Evolutionary conservation across 2,888 invertebrate genomes (phyloP).

Genomic region (Anthophora plumipes): DNA sequence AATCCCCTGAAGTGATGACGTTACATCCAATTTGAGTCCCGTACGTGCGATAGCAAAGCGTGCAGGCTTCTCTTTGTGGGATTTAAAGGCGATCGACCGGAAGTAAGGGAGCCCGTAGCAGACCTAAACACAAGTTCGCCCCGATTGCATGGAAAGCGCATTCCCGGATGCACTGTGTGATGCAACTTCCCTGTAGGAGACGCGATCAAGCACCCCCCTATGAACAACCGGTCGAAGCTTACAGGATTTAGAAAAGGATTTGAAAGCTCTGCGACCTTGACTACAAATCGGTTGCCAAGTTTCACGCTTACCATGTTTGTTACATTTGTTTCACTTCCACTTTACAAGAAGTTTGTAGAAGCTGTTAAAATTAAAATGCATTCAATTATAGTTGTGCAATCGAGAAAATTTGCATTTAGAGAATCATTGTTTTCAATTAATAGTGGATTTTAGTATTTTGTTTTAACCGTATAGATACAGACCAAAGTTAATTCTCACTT

Average conservation of each 20-base stretch:
- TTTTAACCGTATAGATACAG: too few relatives aligned
- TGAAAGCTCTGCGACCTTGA: conserved; percentile 11
- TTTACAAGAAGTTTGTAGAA: too few relatives aligned
- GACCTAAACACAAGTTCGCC: conserved; percentile 21
- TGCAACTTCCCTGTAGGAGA: conserved; percentile 2
- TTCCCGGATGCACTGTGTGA: conserved; percentile 2
- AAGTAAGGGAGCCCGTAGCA: conserved; percentile 32
- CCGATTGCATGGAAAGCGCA: conserved; percentile 14
- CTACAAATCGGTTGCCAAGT: neutral
- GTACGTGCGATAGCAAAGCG: conserved; percentile 33
- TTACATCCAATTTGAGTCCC: conserved; percentile 70
- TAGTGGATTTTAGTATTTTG: too few relatives aligned
- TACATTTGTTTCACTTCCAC: too few relatives aligned
- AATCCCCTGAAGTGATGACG: conserved; percentile 74
- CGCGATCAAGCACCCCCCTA: conserved; percentile 8
- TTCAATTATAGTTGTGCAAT: too few relatives aligned
- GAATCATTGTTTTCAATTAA: too few relatives aligned
- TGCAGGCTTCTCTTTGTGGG: conserved; percentile 68
- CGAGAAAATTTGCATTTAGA: too few relatives aligned
- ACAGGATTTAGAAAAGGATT: conserved; percentile 34
- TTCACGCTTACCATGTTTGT: too few relatives aligned
- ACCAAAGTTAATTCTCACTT: too few relatives aligned
- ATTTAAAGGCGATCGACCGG: conserved; percentile 63
- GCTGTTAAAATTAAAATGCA: too few relatives aligned
- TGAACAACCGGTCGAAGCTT: conserved; percentile 18